Percentiles rank a stretch among this genome's conserved stretches.
Evolutionary conservation across 1,140 invertebrate species (phyloP).

Genomic region (Pentalonia nigronervosa): DNA sequence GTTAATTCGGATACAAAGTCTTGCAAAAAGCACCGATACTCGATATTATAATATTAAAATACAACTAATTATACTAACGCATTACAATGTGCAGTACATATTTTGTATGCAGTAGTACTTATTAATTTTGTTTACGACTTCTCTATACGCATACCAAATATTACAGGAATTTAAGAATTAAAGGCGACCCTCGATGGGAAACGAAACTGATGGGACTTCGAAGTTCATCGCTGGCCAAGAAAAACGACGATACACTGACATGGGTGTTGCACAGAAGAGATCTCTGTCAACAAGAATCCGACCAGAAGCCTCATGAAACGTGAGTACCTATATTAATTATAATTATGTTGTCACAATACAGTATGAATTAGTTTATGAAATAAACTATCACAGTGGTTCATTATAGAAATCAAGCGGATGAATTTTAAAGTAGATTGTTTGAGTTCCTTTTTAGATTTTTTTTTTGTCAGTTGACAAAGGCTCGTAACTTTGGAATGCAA

Average conservation of each 20-base stretch:
- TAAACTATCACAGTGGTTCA: neutral
- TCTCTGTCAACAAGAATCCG: neutral
- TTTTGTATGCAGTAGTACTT: neutral
- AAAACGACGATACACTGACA: constrained; percentile 43
- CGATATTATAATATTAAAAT: too few species aligned
- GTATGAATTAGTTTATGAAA: neutral
- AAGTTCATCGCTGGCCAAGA: constrained; percentile 52
- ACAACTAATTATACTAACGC: neutral
- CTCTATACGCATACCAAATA: neutral
- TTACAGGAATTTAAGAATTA: constrained; percentile 5
- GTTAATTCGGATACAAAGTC: too few species aligned
- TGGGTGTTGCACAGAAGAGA: constrained; percentile 43
- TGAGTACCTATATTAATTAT: neutral
- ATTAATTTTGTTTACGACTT: neutral
- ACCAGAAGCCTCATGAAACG: constrained; percentile 1
- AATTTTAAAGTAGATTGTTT: neutral
- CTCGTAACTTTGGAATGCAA: too few species aligned
- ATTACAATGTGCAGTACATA: neutral
- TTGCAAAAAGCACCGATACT: too few species aligned
- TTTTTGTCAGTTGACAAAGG: neutral
- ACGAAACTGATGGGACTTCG: constrained; percentile 50
- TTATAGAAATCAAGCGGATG: neutral
- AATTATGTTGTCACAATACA: neutral
- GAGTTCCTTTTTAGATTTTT: neutral
- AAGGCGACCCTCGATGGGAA: neutral